Evolutionary conservation across 1,140 invertebrate genomes (phyloP).

Genomic region (Bombus difficillimus): DNA sequence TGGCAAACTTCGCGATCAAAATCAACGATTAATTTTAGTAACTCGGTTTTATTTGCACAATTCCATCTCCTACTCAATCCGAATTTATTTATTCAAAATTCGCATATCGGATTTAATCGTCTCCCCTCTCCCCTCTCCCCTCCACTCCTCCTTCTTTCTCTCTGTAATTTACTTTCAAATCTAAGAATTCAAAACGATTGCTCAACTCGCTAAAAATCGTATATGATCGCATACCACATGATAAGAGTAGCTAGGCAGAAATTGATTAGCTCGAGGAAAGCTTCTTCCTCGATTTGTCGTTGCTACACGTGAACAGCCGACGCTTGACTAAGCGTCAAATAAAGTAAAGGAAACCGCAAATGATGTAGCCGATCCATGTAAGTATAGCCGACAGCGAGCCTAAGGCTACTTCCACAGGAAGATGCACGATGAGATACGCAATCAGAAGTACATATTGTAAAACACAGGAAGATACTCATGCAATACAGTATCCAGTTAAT

Average conservation of each 20-base stretch:
- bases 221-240: too few species aligned
- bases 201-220: too few species aligned
- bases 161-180: too few species aligned
- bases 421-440: background rate
- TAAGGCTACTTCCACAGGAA: background rate
- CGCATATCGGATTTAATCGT: too few species aligned
- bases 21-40: background rate
- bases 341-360: constrained; percentile 11
- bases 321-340: background rate
- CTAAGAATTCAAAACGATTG: too few species aligned
- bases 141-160: too few species aligned
- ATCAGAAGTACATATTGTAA: too few species aligned
- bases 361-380: background rate
- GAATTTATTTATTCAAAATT: too few species aligned
- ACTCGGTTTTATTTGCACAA: background rate
- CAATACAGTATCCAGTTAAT: too few species aligned
- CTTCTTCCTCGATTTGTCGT: background rate
- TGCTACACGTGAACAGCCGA: background rate
- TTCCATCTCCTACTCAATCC: background rate
- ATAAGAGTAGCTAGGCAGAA: background rate
- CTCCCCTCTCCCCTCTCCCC: too few species aligned
- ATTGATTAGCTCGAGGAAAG: background rate
- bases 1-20: background rate
- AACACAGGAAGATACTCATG: too few species aligned
- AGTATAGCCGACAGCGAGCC: background rate